Evolutionary conservation across 2,113 vertebrate species (phyloP).

Genomic region (Mirza zaza): DNA sequence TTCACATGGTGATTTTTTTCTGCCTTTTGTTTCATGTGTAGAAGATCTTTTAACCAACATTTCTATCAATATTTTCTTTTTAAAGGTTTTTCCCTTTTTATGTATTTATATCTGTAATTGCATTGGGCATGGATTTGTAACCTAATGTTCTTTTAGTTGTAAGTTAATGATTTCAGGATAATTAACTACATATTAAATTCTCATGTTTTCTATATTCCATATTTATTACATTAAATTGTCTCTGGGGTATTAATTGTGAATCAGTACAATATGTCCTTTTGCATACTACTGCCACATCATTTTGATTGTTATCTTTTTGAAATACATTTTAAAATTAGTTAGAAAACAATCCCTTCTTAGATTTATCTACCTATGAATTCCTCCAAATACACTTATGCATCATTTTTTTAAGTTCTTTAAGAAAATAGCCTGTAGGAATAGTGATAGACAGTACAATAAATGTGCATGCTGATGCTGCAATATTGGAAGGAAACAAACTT

Average conservation of each 20-base stretch:
- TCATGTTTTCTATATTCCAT: background rate
- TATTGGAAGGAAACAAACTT: conserved; percentile 19
- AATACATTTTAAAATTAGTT: background rate
- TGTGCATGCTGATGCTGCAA: background rate
- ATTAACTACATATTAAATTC: background rate
- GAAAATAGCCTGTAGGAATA: background rate
- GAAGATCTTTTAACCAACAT: background rate
- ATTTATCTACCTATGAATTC: background rate
- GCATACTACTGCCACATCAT: background rate
- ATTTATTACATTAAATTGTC: background rate
- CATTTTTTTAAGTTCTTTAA: background rate
- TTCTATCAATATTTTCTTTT: background rate
- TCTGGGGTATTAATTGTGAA: background rate
- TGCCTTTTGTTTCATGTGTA: background rate
- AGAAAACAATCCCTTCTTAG: background rate
- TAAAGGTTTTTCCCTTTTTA: background rate
- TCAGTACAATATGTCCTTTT: background rate
- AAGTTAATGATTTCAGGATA: background rate
- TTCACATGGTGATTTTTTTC: background rate
- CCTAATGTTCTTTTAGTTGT: background rate
- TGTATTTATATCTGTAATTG: background rate
- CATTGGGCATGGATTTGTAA: background rate
- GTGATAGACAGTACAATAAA: background rate
- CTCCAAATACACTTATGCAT: background rate
- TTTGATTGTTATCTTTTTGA: background rate